Percentiles rank a stretch among this genome's conserved stretches.
Evolutionary conservation across 2,888 invertebrate genomes (phyloP).

Genomic region (Orchesella flavescens): DNA sequence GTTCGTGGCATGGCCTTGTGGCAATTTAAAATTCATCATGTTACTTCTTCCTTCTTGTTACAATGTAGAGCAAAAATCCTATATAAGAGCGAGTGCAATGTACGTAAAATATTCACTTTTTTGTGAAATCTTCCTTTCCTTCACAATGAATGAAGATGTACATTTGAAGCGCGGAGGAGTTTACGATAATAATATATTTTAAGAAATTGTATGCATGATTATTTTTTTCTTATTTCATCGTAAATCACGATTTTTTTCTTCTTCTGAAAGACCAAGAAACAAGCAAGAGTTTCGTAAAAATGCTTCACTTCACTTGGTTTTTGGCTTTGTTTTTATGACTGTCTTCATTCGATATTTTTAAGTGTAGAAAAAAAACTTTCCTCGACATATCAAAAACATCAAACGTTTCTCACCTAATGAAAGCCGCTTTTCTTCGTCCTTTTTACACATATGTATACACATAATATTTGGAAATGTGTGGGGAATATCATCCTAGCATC

Average conservation of each 20-base stretch:
- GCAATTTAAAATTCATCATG: conserved; percentile 19
- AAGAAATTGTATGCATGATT: conserved; percentile 33
- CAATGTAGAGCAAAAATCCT: conserved; percentile 24
- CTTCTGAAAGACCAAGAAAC: conserved; percentile 21
- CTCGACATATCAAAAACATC: not conserved
- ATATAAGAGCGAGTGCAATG: conserved; percentile 35
- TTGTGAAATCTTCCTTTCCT: conserved; percentile 28
- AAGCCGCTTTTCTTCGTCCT: not conserved
- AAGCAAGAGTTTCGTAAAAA: not conserved
- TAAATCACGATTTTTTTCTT: conserved; percentile 57
- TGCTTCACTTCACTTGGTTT: not conserved
- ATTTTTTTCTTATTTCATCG: conserved; percentile 25
- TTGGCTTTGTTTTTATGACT: conserved; percentile 9
- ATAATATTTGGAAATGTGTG: not conserved
- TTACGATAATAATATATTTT: conserved; percentile 10
- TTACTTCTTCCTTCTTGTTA: conserved; percentile 14
- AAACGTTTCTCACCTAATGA: conserved; percentile 1
- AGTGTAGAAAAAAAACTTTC: not conserved
- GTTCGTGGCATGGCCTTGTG: conserved; percentile 26
- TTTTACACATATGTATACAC: not conserved
- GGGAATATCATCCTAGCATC: not conserved
- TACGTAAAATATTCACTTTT: conserved; percentile 33
- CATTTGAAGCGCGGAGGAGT: not conserved
- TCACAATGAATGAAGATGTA: conserved; percentile 17
- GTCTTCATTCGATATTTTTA: not conserved